These are phyloP conservation scores for Myrmecophaga tridactyla DNA, from an alignment of 2,113 vertebrate species.

Conservation along the genomic window DNA sequence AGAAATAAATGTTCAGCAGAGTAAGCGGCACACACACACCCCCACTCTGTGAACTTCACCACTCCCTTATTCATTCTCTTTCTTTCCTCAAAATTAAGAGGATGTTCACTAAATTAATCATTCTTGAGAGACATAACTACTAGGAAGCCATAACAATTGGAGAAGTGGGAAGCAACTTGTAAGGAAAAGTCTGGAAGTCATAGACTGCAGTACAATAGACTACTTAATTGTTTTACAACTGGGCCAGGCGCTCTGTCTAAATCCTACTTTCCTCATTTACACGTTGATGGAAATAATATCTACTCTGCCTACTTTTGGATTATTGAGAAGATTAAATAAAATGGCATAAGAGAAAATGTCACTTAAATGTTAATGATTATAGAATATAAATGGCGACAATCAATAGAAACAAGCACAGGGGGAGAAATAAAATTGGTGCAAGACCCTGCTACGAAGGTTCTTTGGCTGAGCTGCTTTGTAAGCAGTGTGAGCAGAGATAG, in stretches of 20 bases:
- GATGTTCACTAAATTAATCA: not conserved
- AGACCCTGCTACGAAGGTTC: not conserved
- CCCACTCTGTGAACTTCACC: not conserved
- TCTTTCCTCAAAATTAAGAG: not conserved
- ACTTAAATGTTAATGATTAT: not conserved
- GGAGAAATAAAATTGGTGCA: not conserved
- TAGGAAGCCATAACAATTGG: not conserved
- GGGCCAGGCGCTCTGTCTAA: not conserved
- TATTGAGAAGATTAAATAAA: not conserved
- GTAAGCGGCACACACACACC: not conserved
- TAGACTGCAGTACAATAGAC: not conserved
- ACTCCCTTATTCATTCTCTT: not conserved
- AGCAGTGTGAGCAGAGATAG: accelerated
- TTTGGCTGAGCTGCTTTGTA: not conserved
- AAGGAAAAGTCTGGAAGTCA: not conserved
- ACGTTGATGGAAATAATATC: not conserved
- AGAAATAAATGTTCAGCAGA: not conserved
- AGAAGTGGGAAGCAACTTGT: not conserved
- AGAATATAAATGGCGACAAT: not conserved
- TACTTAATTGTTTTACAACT: not conserved
- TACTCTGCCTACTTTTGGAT: not conserved
- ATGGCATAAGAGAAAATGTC: not conserved
- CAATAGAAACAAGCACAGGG: not conserved
- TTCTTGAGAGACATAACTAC: not conserved
- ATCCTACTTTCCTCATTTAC: not conserved